Base-by-base conservation (phyloP, 1,140 invertebrate species). In the Zaprionus ornatus region DNA sequence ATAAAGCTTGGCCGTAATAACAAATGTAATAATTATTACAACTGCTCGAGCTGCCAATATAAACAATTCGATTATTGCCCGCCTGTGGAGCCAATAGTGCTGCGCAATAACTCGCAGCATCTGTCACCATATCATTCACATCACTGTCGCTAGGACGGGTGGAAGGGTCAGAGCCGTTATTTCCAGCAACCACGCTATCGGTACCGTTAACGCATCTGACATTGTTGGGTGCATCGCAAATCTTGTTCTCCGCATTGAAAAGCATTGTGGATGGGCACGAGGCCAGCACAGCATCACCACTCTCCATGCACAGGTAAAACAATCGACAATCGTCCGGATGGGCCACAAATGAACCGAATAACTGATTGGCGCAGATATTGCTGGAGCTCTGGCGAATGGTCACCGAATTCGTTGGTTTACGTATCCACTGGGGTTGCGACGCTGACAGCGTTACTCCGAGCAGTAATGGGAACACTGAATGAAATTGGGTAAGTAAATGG, bases 1-100 rank as follows among this genome's bases (percentile, higher is more conserved):
- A n/a, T 35, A 92, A 69, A 3, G 91, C 87, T 62, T 91, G 87
- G 12, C 91, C 91, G 67, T 92, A 90, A 48, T 92, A 92, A 57
- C 91, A 92, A 37, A 92, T 92, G 37, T 87, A 92, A 42, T 87
- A 92, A 6, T 71, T 79, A 48, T 71, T 79, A 32, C 91, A 92
- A 54, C 77, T 87, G 19, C 42, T 71, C 1, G 82, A 87, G 50
- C 88, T 91, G 9, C 87, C 82, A 21, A 92, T 64, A 66, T 86
- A 92, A 12, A 90, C 76, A 61, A 91, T 91, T 9, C 50, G 82
- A 73, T 83, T 75, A 15, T 42, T 80, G 25, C 45, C 61, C 25
- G 72, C 74, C 59, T 77, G 72, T n/a, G 76, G 70, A 17, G 56
- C 59, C 10, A 50, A 50, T 19, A 80, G 23, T 7, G 59, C 60